Evolutionary conservation across 2,888 invertebrate genomes (phyloP), one percentile per base, ranked within the genome.

Genomic region (Idaea biselata): DNA sequence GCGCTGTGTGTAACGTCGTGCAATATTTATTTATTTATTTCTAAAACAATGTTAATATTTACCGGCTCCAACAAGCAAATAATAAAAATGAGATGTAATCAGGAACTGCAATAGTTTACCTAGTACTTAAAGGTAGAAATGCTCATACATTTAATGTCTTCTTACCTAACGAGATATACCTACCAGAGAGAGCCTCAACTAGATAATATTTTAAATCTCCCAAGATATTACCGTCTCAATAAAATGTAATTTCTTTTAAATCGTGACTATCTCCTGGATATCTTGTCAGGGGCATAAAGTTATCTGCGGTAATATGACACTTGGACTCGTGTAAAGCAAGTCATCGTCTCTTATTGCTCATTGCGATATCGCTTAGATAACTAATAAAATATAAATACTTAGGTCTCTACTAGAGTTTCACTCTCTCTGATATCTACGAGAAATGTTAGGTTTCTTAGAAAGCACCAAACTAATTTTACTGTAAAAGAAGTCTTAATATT

Each of bases 311-410:
- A 81, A 81, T 79, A 73, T 79, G 79, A 78, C 76, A 77, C 76
- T 79, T 76, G 73, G 76, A 70, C 70, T 73, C 68, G 69, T 70
- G 71, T 73, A 70, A 68, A 73, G 67, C 76, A 64, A 86, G 84
- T 86, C 86, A 85, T 83, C 79, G 71, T 78, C 78, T 78, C 78
- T 82, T 83, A 82, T 79, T 76, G 75, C 74, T 77, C 75, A 74
- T 79, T 78, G 68, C 73, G 75, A 76, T 77, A 73, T 73, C 68
- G 69, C 69, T 64, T 33, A 33, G 33, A 11, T 44, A 44, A 14
- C 8, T 44, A 14, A 44, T 8, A 14, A 44, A 8, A 8, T 44
- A 14, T 14, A 14, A 14, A 44, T 14, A 55, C 55, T 16, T n/a
- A 16, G 16, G 16, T 16, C n/a, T 16, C 16, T 55, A 55, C 55